A percentile compares a stretch with the other conserved stretches of the same genome.
phyloP scores from a whole-genome alignment of 2,797 vertebrate species.

The Prunella strophiata region DNA sequence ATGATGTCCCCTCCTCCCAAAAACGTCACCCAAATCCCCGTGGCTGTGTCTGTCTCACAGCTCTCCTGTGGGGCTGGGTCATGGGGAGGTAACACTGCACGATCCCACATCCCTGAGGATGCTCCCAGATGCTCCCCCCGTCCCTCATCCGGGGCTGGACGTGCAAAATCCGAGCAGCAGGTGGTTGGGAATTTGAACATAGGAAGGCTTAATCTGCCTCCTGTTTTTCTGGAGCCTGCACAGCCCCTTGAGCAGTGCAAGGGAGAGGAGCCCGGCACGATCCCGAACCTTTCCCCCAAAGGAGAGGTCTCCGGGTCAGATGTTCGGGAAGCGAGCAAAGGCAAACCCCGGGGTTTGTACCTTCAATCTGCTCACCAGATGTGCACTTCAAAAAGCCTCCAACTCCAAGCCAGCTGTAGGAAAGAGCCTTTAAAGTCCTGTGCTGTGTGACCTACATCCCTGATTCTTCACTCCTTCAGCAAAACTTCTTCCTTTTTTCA shows the following conservation, averaged over 20 bases:
- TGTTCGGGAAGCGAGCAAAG: conserved; percentile 23
- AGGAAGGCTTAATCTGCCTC: background rate
- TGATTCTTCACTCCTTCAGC: background rate
- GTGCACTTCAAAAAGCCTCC: conserved; percentile 26
- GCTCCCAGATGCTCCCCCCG: accelerated
- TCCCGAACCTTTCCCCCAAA: background rate
- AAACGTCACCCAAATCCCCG: background rate
- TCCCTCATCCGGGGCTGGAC: background rate
- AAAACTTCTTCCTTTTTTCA: conserved; percentile 20
- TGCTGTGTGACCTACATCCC: conserved; percentile 14
- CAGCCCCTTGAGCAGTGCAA: background rate
- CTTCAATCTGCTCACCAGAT: conserved; percentile 64
- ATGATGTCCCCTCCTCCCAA: background rate
- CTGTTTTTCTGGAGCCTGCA: background rate
- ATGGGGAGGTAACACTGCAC: accelerated
- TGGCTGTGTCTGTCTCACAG: background rate
- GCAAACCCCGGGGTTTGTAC: background rate
- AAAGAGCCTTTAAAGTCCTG: background rate
- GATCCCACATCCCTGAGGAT: background rate
- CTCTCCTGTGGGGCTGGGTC: background rate
- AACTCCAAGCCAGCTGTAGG: background rate
- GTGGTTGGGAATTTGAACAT: background rate
- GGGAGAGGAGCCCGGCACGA: background rate
- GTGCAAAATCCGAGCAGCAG: background rate
- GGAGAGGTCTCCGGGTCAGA: background rate